phyloP scores from a whole-genome alignment of 2,113 vertebrate species.

The Nestor notabilis region DNA sequence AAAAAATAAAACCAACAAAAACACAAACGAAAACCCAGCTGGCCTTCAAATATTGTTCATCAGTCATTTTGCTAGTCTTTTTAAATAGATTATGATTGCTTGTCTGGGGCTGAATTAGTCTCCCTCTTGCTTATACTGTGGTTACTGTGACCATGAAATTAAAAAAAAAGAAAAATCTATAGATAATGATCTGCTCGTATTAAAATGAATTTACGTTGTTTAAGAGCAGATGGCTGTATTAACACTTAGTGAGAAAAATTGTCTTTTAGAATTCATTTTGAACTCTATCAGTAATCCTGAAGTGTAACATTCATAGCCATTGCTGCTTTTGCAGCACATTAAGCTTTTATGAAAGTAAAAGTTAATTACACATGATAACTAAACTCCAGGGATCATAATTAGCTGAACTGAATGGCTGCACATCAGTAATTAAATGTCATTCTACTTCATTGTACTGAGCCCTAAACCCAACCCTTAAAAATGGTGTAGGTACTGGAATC shows the following conservation, averaged over 20 bases:
- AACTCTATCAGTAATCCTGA: slow-evolving; percentile 80
- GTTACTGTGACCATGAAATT: not conserved
- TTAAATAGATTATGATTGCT: not conserved
- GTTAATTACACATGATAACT: slow-evolving; percentile 93
- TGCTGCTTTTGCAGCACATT: slow-evolving; percentile 77
- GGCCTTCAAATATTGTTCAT: not conserved
- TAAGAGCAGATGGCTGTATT: slow-evolving; percentile 66
- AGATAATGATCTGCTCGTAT: not conserved
- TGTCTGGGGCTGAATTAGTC: not conserved
- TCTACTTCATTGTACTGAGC: slow-evolving; percentile 83
- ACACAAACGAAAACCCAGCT: not conserved
- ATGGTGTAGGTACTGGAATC: slow-evolving; percentile 71
- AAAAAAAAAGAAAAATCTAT: not conserved
- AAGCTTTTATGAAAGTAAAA: slow-evolving; percentile 91
- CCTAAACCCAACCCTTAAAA: slow-evolving; percentile 78
- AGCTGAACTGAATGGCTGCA: slow-evolving; percentile 87
- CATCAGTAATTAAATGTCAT: slow-evolving; percentile 94
- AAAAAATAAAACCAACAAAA: not conserved
- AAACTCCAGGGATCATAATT: slow-evolving; percentile 91
- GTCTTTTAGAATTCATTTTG: slow-evolving; percentile 75
- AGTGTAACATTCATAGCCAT: slow-evolving; percentile 68
- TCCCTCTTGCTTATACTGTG: not conserved
- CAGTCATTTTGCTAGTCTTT: not conserved
- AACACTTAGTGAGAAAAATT: slow-evolving; percentile 50
- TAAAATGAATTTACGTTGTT: slow-evolving; percentile 31